Base-by-base conservation (phyloP, 53 echinoderm and acorn worm genomes). In the Luidia sarsii region DNA sequence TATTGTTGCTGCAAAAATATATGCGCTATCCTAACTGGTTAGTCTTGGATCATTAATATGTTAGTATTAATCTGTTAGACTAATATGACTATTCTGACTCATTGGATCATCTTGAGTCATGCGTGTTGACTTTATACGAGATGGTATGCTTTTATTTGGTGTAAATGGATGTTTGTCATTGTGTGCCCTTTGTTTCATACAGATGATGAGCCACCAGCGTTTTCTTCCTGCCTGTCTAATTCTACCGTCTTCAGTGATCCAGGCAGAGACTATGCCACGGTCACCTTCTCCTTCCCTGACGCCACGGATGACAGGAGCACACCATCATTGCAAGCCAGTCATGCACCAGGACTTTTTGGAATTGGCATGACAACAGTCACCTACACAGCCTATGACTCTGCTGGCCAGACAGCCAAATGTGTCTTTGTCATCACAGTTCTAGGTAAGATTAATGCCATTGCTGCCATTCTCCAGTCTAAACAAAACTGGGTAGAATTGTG, bases 391-490 rank as follows among this genome's bases (percentile, higher is more conserved):
- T 68, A 61, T 16, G 89, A 89, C 51, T 65, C 74, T 0, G 35
- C 65, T 15, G 87, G 87, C 11, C 71, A 83, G 8, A 72, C 80
- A 0, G 61, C 73, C 1, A 51, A 64, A 33, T 91, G 91, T 57
- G 68, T 68, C n/a, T 91, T 91, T 55, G 65, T 72, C 57, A 73
- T 91, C 37, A 87, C 87, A 5, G 79, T 91, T 23, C 55, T 65
- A 80, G 83, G 91, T 91, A 62, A 71, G 64, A 35, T 7, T 11
- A n/a, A n/a, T n/a, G n/a, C n/a, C n/a, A n/a, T n/a, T n/a, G n/a
- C n/a, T n/a, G n/a, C n/a, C n/a, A n/a, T n/a, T n/a, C n/a, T n/a
- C n/a, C n/a, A n/a, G n/a, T n/a, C n/a, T n/a, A n/a, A n/a, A n/a
- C n/a, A n/a, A n/a, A n/a, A n/a, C n/a, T n/a, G n/a, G n/a, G n/a